A percentile compares a stretch with the other conserved stretches of the same genome.
These are phyloP conservation scores for Lutraria lutraria DNA, from an alignment of 2,888 invertebrate genomes.

Conservation along the genomic window DNA sequence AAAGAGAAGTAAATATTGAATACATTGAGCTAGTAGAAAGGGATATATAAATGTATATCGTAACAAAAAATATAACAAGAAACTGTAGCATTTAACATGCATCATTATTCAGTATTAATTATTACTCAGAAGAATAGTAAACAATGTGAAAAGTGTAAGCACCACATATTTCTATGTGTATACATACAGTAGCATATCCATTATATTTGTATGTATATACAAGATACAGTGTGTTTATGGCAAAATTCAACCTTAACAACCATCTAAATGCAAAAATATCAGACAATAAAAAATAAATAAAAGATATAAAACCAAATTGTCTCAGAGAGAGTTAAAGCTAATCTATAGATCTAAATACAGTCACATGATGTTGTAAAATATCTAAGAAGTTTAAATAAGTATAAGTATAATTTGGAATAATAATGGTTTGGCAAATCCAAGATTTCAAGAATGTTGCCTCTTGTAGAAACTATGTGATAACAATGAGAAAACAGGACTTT, in stretches of 20 bases:
- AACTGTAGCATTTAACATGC: not conserved
- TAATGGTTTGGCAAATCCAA: no score
- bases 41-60: not conserved
- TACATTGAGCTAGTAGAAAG: not conserved
- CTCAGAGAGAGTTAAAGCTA: not conserved
- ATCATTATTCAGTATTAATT: not conserved
- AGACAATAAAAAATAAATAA: not conserved
- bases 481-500: no score
- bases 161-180: slow-evolving; percentile 9
- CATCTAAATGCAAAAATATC: slow-evolving; percentile 2
- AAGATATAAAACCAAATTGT: not conserved
- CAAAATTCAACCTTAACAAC: not conserved
- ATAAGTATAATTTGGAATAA: no score
- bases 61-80: not conserved
- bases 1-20: not conserved
- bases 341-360: not conserved
- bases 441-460: no score
- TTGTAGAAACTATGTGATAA: no score
- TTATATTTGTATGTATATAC: not conserved
- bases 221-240: not conserved
- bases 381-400: not conserved
- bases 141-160: not conserved
- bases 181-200: not conserved
- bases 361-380: not conserved
- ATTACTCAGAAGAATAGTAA: not conserved